A percentile compares a stretch with the other conserved stretches of the same genome.
Evolutionary conservation across 2,888 invertebrate genomes (phyloP).

Genomic region (Drosophila bunnanda): DNA sequence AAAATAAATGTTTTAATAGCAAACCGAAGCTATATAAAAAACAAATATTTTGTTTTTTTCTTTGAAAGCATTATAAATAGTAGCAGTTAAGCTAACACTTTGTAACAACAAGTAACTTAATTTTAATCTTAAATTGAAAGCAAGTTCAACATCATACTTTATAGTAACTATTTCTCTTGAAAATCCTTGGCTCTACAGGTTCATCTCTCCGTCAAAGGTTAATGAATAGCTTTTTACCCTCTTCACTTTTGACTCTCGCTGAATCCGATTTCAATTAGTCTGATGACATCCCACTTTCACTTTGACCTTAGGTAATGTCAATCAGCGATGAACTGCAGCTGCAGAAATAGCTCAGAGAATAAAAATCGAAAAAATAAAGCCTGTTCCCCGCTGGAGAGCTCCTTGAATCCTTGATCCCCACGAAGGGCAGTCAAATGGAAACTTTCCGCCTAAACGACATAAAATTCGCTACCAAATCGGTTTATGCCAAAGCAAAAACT

Average conservation of each 20-base stretch:
- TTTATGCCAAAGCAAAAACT: slow-evolving; percentile 36
- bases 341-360: slow-evolving; percentile 1
- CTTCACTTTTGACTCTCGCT: background rate
- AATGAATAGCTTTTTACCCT: slow-evolving; percentile 12
- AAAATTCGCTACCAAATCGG: slow-evolving; percentile 52
- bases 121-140: no score
- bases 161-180: background rate
- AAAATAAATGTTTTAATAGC: background rate
- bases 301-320: slow-evolving; percentile 33
- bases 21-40: background rate
- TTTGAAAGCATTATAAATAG: background rate
- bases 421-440: slow-evolving; percentile 36
- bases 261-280: slow-evolving; percentile 16
- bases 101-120: background rate
- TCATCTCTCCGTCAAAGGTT: background rate
- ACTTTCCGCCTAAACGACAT: slow-evolving; percentile 46
- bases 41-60: no score
- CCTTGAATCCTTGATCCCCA: slow-evolving; percentile 22
- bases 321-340: slow-evolving; percentile 30
- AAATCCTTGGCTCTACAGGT: background rate
- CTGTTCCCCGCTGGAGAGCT: background rate
- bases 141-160: no score
- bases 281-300: slow-evolving; percentile 6
- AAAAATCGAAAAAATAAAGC: background rate
- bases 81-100: background rate